Percentiles rank a stretch among this genome's conserved stretches.
phyloP scores from a whole-genome alignment of 1,140 invertebrate genomes.

The Sogatella furcifera region DNA sequence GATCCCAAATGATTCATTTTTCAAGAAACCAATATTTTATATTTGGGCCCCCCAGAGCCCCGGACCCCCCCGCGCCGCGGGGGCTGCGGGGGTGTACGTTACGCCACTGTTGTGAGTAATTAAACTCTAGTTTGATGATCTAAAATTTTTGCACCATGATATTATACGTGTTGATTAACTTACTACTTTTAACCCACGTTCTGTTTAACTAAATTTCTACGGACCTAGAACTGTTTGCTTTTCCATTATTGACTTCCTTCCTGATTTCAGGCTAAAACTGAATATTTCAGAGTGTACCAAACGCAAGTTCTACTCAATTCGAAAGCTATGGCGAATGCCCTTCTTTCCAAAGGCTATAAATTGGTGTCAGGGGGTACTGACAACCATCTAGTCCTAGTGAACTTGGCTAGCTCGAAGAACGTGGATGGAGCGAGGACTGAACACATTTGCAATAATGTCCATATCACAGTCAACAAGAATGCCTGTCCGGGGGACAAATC shows the following conservation, averaged over 20 bases:
- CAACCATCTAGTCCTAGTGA: constrained; percentile 36
- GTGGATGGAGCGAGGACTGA: constrained; percentile 49
- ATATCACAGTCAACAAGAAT: constrained; percentile 57
- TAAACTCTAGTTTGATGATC: too few species aligned
- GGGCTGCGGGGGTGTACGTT: too few species aligned
- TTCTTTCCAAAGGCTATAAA: constrained; percentile 28
- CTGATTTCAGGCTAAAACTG: constrained; percentile 39
- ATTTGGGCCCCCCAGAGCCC: too few species aligned
- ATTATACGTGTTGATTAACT: too few species aligned
- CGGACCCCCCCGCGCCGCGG: too few species aligned
- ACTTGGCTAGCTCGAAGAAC: constrained; percentile 1
- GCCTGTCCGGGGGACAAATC: constrained; percentile 54
- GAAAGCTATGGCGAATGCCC: constrained; percentile 25
- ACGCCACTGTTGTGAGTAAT: too few species aligned
- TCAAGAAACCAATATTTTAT: too few species aligned
- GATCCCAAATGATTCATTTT: too few species aligned
- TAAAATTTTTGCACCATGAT: too few species aligned
- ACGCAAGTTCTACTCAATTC: constrained; percentile 48
- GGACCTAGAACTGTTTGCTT: background rate
- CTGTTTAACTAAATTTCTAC: too few species aligned
- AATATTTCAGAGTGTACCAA: constrained; percentile 77
- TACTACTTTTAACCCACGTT: too few species aligned
- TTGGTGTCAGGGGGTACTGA: constrained; percentile 37
- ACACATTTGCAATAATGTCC: constrained; percentile 40
- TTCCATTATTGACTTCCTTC: background rate